phyloP scores from a whole-genome alignment of 2,888 invertebrate genomes.

The Megalurothrips usitatus region DNA sequence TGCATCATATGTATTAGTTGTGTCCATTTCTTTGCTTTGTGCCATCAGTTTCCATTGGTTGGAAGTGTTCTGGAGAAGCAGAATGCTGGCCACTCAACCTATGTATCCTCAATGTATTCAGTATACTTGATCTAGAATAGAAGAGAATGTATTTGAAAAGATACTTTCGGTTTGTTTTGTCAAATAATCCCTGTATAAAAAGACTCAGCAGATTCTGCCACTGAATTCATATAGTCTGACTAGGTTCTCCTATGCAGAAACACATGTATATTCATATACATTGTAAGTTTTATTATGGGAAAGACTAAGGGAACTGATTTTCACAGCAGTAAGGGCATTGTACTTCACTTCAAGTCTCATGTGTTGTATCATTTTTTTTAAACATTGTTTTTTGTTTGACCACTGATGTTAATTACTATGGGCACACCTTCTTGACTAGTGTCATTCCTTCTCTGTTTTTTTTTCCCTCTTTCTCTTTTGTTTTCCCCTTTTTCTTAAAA shows the following conservation, averaged over 20 bases:
- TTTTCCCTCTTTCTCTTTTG: too few species aligned
- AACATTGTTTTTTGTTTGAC: too few species aligned
- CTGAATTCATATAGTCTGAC: not conserved
- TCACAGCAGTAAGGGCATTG: not conserved
- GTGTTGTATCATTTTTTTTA: not conserved
- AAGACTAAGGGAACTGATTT: too few species aligned
- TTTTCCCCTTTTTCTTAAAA: too few species aligned
- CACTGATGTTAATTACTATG: not conserved
- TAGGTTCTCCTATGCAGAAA: not conserved
- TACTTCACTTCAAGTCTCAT: not conserved
- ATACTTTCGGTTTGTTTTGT: not conserved
- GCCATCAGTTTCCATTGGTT: not conserved
- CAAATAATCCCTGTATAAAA: not conserved
- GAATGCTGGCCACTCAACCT: not conserved
- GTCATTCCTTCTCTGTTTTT: not conserved
- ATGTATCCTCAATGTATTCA: not conserved
- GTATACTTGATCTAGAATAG: not conserved
- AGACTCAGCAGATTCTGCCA: slow-evolving; percentile 2
- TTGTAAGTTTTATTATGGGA: too few species aligned
- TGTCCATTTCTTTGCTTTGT: not conserved
- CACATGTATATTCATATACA: not conserved
- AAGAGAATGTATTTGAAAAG: not conserved
- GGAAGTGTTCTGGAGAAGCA: too few species aligned
- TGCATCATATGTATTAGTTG: not conserved
- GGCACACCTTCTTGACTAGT: not conserved